Base-by-base conservation (phyloP, 2,113 vertebrate species). In the Butorides virescens region DNA sequence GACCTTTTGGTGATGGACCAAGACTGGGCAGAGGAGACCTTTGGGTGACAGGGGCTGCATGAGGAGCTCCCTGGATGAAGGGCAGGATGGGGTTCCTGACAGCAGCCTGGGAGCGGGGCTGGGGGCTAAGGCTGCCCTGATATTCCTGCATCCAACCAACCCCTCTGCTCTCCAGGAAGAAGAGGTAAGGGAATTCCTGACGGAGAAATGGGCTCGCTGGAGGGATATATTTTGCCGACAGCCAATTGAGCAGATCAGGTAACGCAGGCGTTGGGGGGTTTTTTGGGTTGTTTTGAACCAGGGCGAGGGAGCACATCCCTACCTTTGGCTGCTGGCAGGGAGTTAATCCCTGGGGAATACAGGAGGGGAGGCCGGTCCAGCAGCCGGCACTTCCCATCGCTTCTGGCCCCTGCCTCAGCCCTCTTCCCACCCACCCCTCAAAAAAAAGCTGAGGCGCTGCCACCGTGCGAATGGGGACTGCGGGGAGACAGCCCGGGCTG, bases 161-260 rank as follows among this genome's bases (percentile, higher is more conserved):
- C n/a, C 20, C 58, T 61, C 42, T 59, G 52, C 50, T 52, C 82
- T 29, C 26, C 88, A 98, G 97, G 82, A 98, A 75, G 98, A 96
- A 66, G 83, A 96, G 17, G 17, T 91, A 34, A 98, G 97, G 13
- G 92, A 97, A 15, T 3, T 80, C 7, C 97, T 99, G 18, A 92
- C 63, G 65, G 18, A 29, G 47, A 96, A 72, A 0, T 99, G 99
- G 99, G 98, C 99, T 47, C 97, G 68, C 52, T 99, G 99, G 99
- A 88, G 97, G 3, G 87, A 59, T 17, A 18, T 99, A 22, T 97
- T 98, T 55, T 58, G 18, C 4, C 1, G 2, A 10, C 99, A 99
- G 93, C 99, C 98, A 0, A 68, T 99, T 21, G 66, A 50, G 10
- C 63, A 97, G 0, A 97, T 99, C 96, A 99, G 98, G 99, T 99